Conservation (phyloP, 1,140 invertebrate species). For the Steinernema feltiae region DNA sequence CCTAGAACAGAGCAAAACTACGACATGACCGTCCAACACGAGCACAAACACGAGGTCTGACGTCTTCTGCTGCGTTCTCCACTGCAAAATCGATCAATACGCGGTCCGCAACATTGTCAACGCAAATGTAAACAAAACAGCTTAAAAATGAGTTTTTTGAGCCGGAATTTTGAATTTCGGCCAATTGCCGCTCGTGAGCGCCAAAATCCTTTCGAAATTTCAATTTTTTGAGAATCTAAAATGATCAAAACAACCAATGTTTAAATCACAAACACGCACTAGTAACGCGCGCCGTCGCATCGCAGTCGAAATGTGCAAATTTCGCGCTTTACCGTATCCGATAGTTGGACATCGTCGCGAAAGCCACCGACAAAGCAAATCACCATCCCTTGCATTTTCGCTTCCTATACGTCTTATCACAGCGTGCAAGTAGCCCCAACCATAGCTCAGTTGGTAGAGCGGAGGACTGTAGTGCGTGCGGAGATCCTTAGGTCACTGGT, state of each 20-base stretch:
- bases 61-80: not conserved
- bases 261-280: no score
- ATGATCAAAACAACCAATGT: no score
- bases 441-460: slow-evolving; percentile 42
- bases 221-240: no score
- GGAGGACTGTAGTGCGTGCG: slow-evolving; percentile 33
- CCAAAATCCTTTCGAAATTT: no score
- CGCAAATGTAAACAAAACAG: not conserved
- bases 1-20: not conserved
- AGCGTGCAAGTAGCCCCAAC: slow-evolving; percentile 10
- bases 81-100: no score
- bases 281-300: no score
- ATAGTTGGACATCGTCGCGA: not conserved
- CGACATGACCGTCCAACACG: not conserved
- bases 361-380: not conserved
- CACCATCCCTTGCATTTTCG: not conserved
- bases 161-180: not conserved
- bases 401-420: not conserved
- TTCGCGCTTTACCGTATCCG: not conserved
- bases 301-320: not conserved
- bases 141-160: not conserved
- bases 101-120: no score
- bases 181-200: not conserved
- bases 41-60: not conserved
- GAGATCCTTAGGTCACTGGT: slow-evolving; percentile 13